Base-by-base conservation (phyloP, 2,113 vertebrate genomes). In the Ceyx melanurus region DNA sequence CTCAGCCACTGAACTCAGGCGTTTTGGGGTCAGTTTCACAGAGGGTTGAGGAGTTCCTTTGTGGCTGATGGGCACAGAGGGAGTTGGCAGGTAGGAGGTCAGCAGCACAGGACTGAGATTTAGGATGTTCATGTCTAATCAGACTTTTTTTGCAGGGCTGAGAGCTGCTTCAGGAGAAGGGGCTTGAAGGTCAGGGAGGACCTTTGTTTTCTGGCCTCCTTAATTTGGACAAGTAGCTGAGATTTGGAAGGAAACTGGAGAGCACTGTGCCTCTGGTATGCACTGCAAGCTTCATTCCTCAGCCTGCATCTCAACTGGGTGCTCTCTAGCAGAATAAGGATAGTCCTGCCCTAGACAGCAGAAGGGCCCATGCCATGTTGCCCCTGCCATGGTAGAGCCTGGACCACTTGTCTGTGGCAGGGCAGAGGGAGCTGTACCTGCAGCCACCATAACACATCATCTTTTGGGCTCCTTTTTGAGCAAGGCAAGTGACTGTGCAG, bases 301-400 rank as follows among this genome's bases (percentile, higher is more conserved):
- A 68, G 43, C 33, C 56, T 74, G 33, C 26, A 46, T 62, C 42
- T 72, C 40, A 51, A 5, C 9, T 1, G 4, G 17, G 6, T 40
- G 46, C 42, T 88, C 10, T 1, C n/a, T 53, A 4, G 25, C 37
- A 65, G 29, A 68, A 11, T 35, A 15, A 45, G 46, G 20, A 10
- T 35, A 62, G 42, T 43, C 15, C 35, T 66, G n/a, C 15, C 35
- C 23, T 8, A 12, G 66, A 11, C 20, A 79, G 74, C 74, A 78
- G 77, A 75, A 86, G 5, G 50, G 31, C 35, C 35, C 0, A 1
- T 58, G 46, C 60, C 3, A 0, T 1, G 0, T 43, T 56, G 61
- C 13, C 11, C 5, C 10, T 70, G 25, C 58, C 9, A 53, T n/a
- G 26, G n/a, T 12, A 57, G 20, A 70, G 12, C 51, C 56, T 19